phyloP scores from a whole-genome alignment of 2,113 vertebrate genomes.

The Heloderma charlesbogerti region DNA sequence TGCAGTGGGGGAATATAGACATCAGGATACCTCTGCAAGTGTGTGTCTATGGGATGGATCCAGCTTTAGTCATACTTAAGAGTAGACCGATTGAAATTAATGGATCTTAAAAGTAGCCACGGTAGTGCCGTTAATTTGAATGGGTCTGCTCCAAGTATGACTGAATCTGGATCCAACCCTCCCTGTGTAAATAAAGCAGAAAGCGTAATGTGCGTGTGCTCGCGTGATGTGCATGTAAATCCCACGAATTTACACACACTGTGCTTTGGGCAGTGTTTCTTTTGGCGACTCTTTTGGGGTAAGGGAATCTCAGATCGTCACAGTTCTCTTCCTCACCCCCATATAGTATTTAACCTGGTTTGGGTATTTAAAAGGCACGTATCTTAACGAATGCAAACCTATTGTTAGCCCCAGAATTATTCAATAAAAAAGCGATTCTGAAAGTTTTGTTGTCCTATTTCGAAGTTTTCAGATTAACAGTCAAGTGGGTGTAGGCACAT shows the following conservation, averaged over 20 bases:
- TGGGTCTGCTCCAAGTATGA: too few species aligned
- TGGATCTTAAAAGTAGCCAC: too few species aligned
- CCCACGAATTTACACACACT: too few species aligned
- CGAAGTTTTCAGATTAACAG: background rate
- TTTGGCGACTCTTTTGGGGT: background rate
- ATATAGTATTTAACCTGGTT: too few species aligned
- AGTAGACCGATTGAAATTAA: too few species aligned
- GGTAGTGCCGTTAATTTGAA: too few species aligned
- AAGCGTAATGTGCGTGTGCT: too few species aligned
- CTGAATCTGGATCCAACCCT: too few species aligned
- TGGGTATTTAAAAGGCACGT: background rate
- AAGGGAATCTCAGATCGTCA: background rate
- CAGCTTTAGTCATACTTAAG: too few species aligned
- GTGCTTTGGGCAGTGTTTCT: background rate
- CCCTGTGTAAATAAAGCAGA: too few species aligned
- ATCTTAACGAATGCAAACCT: background rate
- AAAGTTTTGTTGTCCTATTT: background rate
- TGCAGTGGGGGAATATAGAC: background rate
- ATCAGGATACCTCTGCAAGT: background rate
- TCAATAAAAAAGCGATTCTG: background rate
- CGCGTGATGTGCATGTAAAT: too few species aligned
- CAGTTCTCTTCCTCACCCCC: too few species aligned
- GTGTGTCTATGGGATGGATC: background rate
- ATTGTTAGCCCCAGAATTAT: background rate
- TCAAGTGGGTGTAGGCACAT: background rate